A percentile compares a stretch with the other conserved stretches of the same genome.
Evolutionary conservation across 1,140 invertebrate genomes (phyloP).

Genomic region (Chironomus striatipennis): DNA sequence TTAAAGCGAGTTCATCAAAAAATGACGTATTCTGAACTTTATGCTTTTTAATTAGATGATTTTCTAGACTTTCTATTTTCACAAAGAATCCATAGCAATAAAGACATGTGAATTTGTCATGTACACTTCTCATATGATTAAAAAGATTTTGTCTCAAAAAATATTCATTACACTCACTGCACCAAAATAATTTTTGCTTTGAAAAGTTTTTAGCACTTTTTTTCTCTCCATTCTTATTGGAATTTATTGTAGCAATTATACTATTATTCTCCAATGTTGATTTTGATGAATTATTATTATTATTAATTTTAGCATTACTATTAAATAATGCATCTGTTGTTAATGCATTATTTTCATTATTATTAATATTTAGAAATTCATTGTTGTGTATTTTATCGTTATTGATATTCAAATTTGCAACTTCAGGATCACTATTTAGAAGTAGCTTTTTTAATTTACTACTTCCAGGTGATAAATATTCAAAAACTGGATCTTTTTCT

Average conservation of each 20-base stretch:
- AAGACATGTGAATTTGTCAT: constrained; percentile 66
- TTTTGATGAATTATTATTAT: neutral
- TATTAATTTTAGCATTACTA: neutral
- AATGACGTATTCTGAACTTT: constrained; percentile 33
- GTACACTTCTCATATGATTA: constrained; percentile 67
- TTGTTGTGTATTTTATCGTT: neutral
- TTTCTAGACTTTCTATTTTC: constrained; percentile 61
- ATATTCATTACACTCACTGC: constrained; percentile 66
- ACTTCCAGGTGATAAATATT: neutral
- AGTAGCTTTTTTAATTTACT: constrained; percentile 12
- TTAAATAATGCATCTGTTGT: neutral
- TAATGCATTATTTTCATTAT: neutral
- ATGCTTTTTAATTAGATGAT: constrained; percentile 66
- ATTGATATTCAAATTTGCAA: neutral
- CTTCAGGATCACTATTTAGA: neutral
- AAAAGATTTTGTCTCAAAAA: constrained; percentile 78
- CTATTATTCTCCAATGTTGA: neutral
- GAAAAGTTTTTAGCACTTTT: constrained; percentile 48
- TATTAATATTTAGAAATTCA: neutral
- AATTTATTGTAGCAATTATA: neutral
- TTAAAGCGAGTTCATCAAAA: neutral
- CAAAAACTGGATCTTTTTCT: neutral
- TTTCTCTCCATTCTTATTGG: constrained; percentile 24
- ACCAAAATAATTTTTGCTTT: constrained; percentile 65
- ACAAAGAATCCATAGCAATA: constrained; percentile 71